These are phyloP conservation scores for Cristatella mucedo DNA, from an alignment of 2,888 invertebrate species.

Conservation along the genomic window DNA sequence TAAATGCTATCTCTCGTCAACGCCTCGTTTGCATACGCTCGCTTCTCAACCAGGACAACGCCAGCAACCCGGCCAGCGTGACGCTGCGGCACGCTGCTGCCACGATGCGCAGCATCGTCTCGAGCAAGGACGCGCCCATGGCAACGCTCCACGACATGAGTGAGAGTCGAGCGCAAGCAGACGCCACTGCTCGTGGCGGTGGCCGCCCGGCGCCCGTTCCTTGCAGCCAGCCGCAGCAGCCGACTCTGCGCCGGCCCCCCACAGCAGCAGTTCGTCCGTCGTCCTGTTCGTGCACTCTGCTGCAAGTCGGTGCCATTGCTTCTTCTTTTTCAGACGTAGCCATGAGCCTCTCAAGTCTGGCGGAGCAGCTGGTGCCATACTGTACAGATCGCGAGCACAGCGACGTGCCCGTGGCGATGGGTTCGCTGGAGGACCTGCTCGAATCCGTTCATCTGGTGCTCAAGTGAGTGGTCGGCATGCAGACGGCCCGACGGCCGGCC, in stretches of 20 bases:
- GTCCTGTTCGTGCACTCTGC: no score
- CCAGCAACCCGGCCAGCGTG: constrained; percentile 27
- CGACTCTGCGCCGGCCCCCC: no score
- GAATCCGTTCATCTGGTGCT: constrained; percentile 30
- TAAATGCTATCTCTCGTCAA: not conserved
- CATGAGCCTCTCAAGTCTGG: no score
- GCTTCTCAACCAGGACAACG: constrained; percentile 32
- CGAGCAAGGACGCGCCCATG: constrained; percentile 30
- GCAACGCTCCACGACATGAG: constrained; percentile 33
- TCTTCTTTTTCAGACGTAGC: no score
- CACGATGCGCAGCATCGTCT: constrained; percentile 26
- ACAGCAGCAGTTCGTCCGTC: no score
- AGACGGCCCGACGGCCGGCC: no score
- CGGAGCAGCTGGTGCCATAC: no score
- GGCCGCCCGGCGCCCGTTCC: constrained; percentile 13
- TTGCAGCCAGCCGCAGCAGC: not conserved
- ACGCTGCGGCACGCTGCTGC: constrained; percentile 30
- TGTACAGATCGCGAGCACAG: constrained; percentile 23
- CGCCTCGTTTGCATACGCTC: constrained; percentile 12
- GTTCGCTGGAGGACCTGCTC: constrained; percentile 23
- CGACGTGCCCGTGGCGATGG: constrained; percentile 21
- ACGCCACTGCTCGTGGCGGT: constrained; percentile 26
- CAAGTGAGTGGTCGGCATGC: no score
- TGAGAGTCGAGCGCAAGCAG: constrained; percentile 11
- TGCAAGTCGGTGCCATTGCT: no score